Evolutionary conservation across 2,797 vertebrate species (phyloP), one percentile per base, ranked within the genome.

Genomic region (Amniataba percoides): DNA sequence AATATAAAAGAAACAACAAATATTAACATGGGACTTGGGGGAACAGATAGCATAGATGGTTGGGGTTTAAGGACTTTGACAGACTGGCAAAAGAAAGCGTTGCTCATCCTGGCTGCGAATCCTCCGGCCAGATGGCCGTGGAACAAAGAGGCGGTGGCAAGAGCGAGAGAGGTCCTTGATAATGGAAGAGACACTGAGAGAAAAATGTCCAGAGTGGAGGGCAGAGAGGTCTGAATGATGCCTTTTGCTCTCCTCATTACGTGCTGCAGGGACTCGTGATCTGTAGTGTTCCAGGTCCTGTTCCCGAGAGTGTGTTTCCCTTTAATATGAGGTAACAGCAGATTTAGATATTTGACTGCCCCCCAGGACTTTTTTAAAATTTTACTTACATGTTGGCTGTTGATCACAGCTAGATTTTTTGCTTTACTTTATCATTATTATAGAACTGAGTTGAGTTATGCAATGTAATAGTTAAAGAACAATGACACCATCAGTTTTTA

Each of bases 101-200:
- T 66, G 43, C 65, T 75, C 68, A 78, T 64, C 46, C 53, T 71
- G 71, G 55, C 40, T 48, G 59, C 13, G 27, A 62, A 57, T 78
- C 68, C 59, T 65, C 16, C 3, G 1, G 40, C 40, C 67, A 83
- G 77, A 80, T 48, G 21, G 68, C 53, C 25, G 6, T 21, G 42
- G 42, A 78, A 64, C 60, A 71, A 55, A 67, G 62, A 80, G 67
- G 48, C 0, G 11, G 60, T 18, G 64, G 46, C 45, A 69, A 53
- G 36, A 53, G 49, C 39, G 34, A 49, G 45, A 75, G 18, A 60
- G 60, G 40, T 73, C 18, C 4, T 36, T 40, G 55, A 76, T 66
- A 64, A 83, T 58, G 34, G 27, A 65, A 15, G 15, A 65, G 55
- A 52, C 59, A 49, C 21, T 31, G 27, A 42, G 56, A 62, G 19